phyloP scores from a whole-genome alignment of 1,140 invertebrate species.

The Trachymyrmex cornetzi region DNA sequence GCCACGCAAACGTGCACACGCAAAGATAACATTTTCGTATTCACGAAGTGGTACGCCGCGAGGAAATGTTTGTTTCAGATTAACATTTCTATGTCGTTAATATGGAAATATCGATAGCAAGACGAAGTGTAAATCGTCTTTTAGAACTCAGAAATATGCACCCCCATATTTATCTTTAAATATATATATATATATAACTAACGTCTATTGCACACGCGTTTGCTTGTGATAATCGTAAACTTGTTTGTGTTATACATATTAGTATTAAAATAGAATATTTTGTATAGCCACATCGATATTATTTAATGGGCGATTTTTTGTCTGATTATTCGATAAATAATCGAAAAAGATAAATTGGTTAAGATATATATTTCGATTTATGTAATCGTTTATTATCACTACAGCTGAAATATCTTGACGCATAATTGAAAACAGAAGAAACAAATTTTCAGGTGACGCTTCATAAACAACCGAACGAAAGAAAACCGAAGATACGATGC shows the following conservation, averaged over 20 bases:
- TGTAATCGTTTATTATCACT: constrained; percentile 11
- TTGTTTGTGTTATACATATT: not conserved
- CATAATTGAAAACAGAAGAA: constrained; percentile 30
- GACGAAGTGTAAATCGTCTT: not conserved
- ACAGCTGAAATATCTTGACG: not conserved
- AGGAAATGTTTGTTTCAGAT: constrained; percentile 4
- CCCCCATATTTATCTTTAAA: not conserved
- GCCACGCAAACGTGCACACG: not conserved
- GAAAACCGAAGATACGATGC: not conserved
- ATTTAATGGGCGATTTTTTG: not conserved
- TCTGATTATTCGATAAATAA: not conserved
- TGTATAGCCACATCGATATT: not conserved
- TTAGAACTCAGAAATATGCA: not conserved
- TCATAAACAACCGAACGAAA: constrained; percentile 18
- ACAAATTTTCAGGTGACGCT: not conserved
- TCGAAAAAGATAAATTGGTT: constrained; percentile 18
- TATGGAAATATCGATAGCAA: not conserved
- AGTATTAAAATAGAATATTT: not conserved
- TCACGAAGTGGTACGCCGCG: not conserved
- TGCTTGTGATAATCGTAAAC: not conserved
- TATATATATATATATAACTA: not conserved
- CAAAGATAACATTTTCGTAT: constrained; percentile 17
- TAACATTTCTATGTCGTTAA: constrained; percentile 3
- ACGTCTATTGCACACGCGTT: not conserved
- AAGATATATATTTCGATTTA: constrained; percentile 8